Evolutionary conservation across 2,113 vertebrate genomes (phyloP), one percentile per base, ranked within the genome.

Genomic region (Callipepla squamata): DNA sequence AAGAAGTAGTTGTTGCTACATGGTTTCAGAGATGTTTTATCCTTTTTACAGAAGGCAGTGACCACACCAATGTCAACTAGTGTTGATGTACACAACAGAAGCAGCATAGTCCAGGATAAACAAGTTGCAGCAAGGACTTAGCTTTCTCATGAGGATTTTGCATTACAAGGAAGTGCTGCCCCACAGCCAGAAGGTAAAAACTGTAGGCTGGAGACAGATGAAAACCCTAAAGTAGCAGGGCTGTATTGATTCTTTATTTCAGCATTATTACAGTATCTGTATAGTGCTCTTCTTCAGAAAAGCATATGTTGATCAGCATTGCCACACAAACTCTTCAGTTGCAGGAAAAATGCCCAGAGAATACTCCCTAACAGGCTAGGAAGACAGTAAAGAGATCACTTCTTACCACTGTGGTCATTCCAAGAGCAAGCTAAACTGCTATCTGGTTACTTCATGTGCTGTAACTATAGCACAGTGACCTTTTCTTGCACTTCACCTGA

Each of bases 401-500:
- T 16, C 76, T 73, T 26, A 51, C 32, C 32, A 30, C 51, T 47
- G 42, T 2, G 15, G 42, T 34, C 59, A 25, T 4, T 20, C 7
- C 61, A 68, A 72, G 72, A 3, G 3, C 9, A 4, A 79, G 51
- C 51, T 66, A 28, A 77, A 11, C 19, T 44, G 78, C 85, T 93
- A 62, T 97, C 91, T 70, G 70, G 21, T 97, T 97, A 96, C 96
- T 91, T 59, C 36, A 76, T 17, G 63, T 32, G 68, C 84, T 89
- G 76, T 91, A 97, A 96, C 66, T 51, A 11, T 28, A 96, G 67
- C 80, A 45, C 62, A 59, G 20, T 91, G 93, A 96, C 96, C 96
- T 97, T 97, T 94, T 11, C 66, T 63, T 51, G n/a, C 11, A 28
- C 58, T 75, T 73, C 61, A 63, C 13, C 70, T 21, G 18, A 72